Evolutionary conservation across 2,797 vertebrate genomes (phyloP).

Genomic region (Falco berigora): DNA sequence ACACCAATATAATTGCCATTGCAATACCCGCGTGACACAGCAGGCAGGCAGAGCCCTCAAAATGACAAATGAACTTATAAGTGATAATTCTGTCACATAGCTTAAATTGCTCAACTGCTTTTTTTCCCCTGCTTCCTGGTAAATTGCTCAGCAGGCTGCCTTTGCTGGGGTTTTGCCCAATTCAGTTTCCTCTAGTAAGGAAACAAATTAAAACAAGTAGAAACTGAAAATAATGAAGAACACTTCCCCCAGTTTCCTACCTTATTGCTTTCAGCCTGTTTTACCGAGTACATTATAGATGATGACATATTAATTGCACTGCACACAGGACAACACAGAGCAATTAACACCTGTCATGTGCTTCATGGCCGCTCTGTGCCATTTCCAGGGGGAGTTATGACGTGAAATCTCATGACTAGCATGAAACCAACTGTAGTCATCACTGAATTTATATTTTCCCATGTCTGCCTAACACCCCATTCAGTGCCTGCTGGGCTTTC

Average conservation of each 20-base stretch:
- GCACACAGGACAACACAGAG: not conserved
- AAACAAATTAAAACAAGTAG: not conserved
- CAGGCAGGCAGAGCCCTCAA: not conserved
- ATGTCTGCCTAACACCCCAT: not conserved
- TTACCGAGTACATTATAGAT: not conserved
- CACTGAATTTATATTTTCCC: not conserved
- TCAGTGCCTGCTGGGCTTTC: not conserved
- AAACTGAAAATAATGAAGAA: not conserved
- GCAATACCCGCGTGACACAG: not conserved
- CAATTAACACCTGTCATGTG: slow-evolving; percentile 53
- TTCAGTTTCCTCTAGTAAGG: not conserved
- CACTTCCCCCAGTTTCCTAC: not conserved
- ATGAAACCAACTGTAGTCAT: slow-evolving; percentile 4
- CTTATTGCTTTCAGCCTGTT: not conserved
- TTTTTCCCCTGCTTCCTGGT: not conserved
- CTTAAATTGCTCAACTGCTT: not conserved
- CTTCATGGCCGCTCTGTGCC: not conserved
- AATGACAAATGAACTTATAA: not conserved
- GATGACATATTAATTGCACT: slow-evolving; percentile 33
- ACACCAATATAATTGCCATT: not conserved
- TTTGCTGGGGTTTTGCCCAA: not conserved
- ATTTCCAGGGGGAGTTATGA: slow-evolving; percentile 34
- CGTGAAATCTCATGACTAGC: slow-evolving; percentile 12
- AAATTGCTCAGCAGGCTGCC: not conserved
- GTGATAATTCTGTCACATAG: not conserved